Evolutionary conservation across 2,113 vertebrate species (phyloP), one percentile per base, ranked within the genome.

Genomic region (Formicarius rufipectus): DNA sequence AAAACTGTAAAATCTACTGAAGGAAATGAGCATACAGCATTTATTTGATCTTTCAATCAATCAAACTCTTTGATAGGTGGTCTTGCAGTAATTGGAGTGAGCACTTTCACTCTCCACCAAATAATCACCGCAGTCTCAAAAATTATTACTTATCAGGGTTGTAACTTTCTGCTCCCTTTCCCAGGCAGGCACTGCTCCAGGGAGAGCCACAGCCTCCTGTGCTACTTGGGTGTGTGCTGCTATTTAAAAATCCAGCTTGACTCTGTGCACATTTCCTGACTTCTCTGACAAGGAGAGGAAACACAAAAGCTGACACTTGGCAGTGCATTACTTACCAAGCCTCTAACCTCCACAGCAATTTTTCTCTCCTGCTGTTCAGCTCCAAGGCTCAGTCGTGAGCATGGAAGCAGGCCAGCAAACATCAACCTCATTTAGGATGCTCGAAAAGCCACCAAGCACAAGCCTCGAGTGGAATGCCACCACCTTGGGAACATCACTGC

Each of bases 351-450:
- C 58, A 25, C 12, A 49, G 93, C 73, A 64, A 31, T 64, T 91
- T 58, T 50, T 59, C 89, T 84, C 86, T 68, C 93, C 62, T 89
- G 92, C 59, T 86, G 63, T 88, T 95, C 55, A 58, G 87, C 84
- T 89, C 79, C 83, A 47, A 93, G 94, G 81, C 91, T 93, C 71
- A 83, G 72, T 78, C 58, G 22, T 35, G 37, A 72, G 83, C 39
- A 78, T 62, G 84, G 95, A 91, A 93, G 59, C 71, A 37, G 89
- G 95, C 75, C 79, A 95, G 84, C 85, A 87, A 94, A 69, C 79
- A 83, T 92, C 30, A 92, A 90, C 90, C 89, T 80, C 78, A 31
- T 56, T 71, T 40, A 60, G 63, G 55, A 49, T 0, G 20, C 87
- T 85, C 59, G 5, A 77, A 44, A 69, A 85, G 89, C 91, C 40